Evolutionary conservation across 2,113 vertebrate species (phyloP).

Genomic region (Bos indicus): DNA sequence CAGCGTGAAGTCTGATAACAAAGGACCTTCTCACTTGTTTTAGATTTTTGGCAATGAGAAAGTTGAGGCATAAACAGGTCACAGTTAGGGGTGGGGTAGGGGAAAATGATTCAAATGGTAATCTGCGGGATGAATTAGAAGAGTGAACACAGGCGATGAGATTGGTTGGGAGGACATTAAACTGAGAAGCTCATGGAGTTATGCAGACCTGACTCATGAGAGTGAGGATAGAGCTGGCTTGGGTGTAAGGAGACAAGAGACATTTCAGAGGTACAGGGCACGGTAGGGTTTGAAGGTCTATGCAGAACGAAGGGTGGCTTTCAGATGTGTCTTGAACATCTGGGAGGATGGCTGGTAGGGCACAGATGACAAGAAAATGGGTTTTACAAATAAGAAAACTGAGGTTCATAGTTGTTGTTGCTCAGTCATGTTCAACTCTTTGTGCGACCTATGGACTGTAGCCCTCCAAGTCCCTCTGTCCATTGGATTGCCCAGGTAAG

Average conservation of each 20-base stretch:
- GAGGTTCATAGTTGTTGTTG: background rate
- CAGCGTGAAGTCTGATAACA: background rate
- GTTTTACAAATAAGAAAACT: background rate
- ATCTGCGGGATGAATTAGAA: background rate
- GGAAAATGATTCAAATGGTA: background rate
- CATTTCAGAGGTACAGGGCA: background rate
- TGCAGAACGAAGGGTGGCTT: background rate
- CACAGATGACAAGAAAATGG: background rate
- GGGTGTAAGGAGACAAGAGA: background rate
- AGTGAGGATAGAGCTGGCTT: background rate
- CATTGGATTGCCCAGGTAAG: background rate
- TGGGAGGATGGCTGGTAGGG: background rate
- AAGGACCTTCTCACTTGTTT: background rate
- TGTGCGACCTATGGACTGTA: background rate
- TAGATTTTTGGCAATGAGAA: background rate
- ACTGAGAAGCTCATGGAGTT: background rate
- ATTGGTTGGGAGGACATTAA: background rate
- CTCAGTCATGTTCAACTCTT: background rate
- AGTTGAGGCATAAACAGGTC: background rate
- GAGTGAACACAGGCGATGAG: no score
- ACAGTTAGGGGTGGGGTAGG: background rate
- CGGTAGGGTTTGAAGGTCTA: accelerated
- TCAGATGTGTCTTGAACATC: background rate
- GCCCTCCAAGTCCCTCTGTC: background rate
- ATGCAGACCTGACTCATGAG: background rate